Evolutionary conservation across 1,140 invertebrate species (phyloP).

Genomic region (Pseudachorutes palmiensis): DNA sequence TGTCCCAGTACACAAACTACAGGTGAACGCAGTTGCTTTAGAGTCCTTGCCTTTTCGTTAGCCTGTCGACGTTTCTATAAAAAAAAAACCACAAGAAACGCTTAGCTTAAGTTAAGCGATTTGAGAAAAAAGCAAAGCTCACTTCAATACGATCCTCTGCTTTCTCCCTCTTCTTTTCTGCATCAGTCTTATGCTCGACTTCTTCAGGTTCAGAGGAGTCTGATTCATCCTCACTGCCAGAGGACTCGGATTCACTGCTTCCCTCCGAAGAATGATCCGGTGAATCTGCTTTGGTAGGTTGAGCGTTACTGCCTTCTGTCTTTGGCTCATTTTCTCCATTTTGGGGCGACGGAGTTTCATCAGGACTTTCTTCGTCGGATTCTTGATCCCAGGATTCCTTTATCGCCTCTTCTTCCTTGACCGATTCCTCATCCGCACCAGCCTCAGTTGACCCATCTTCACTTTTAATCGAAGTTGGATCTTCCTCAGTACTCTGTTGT

Average conservation of each 20-base stretch:
- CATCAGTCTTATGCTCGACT: conserved; percentile 52
- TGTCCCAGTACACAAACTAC: conserved; percentile 99
- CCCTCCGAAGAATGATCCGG: conserved; percentile 7
- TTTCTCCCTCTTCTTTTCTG: conserved; percentile 57
- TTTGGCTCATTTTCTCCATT: conserved; percentile 28
- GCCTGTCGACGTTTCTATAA: conserved; percentile 66
- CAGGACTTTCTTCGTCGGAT: conserved; percentile 41
- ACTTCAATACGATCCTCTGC: conserved; percentile 58
- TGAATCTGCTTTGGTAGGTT: not conserved
- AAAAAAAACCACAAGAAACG: conserved; percentile 8
- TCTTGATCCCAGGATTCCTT: conserved; percentile 80
- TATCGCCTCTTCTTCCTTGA: conserved; percentile 46
- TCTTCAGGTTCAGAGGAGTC: conserved; percentile 11
- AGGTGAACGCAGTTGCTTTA: conserved; percentile 79
- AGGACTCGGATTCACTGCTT: not conserved
- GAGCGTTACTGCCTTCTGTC: too few species aligned
- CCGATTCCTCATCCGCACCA: conserved; percentile 16
- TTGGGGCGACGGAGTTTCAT: not conserved
- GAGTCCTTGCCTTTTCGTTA: conserved; percentile 68
- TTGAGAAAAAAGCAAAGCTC: conserved; percentile 4
- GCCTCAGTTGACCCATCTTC: conserved; percentile 48
- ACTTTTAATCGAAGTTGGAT: conserved; percentile 42
- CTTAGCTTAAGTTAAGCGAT: not conserved
- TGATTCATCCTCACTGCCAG: conserved; percentile 9
- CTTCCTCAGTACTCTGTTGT: conserved; percentile 45